Percentiles rank a stretch among this genome's conserved stretches.
Evolutionary conservation across 2,888 invertebrate species (phyloP).

Genomic region (Zeuzera pyrina): DNA sequence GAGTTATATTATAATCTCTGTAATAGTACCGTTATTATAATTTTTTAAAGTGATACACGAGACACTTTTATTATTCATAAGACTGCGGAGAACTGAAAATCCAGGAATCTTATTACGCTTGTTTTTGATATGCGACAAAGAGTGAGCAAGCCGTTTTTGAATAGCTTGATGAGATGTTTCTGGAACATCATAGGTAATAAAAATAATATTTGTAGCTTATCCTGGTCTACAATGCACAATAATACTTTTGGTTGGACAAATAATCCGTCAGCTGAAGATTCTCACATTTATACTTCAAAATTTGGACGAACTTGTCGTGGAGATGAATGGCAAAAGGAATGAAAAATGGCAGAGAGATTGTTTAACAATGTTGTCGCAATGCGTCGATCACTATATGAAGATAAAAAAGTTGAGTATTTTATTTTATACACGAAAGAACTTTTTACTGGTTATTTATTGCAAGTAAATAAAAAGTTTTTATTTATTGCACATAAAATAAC

Average conservation of each 20-base stretch:
- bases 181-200: no score
- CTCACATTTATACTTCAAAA: constrained; percentile 41
- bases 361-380: constrained; percentile 35
- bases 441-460: not conserved
- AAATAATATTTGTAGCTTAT: constrained; percentile 32
- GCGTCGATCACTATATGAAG: constrained; percentile 43
- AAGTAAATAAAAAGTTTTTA: not conserved
- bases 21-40: no score
- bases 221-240: constrained; percentile 54
- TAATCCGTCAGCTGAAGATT: constrained; percentile 48
- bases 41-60: no score
- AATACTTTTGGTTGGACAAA: constrained; percentile 43
- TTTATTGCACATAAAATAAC: not conserved
- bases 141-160: no score
- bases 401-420: constrained; percentile 47
- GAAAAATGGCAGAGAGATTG: constrained; percentile 36
- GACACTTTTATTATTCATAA: no score
- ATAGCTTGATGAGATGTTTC: no score
- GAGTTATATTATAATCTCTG: no score
- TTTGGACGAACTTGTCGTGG: constrained; percentile 36
- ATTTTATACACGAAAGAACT: not conserved
- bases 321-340: constrained; percentile 25
- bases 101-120: no score
- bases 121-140: no score
- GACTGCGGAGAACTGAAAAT: no score